These are phyloP conservation scores for Meta bourneti DNA, from an alignment of 2,888 invertebrate species.

Conservation along the genomic window DNA sequence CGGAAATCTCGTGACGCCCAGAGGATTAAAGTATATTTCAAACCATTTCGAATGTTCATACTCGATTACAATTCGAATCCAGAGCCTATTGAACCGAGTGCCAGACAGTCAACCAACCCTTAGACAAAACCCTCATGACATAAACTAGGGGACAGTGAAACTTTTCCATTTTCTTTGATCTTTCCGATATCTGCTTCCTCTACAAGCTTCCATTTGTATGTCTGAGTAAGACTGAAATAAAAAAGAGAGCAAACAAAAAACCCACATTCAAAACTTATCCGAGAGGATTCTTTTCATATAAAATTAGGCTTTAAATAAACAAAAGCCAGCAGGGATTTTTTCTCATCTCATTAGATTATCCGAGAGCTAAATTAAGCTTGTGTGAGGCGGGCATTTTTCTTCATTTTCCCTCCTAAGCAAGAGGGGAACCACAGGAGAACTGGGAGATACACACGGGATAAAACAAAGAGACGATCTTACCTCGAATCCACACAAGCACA, in stretches of 20 bases:
- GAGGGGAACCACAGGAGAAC: slow-evolving; percentile 31
- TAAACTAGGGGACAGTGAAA: slow-evolving; percentile 3
- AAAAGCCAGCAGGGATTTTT: slow-evolving; percentile 63
- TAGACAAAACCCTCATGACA: neutral
- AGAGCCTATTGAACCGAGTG: too few species aligned
- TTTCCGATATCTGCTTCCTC: slow-evolving; percentile 4
- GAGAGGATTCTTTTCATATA: slow-evolving; percentile 67
- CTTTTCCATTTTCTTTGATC: neutral
- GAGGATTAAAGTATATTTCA: too few species aligned
- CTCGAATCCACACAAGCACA: slow-evolving; percentile 57
- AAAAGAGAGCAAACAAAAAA: slow-evolving; percentile 44
- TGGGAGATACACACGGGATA: slow-evolving; percentile 45
- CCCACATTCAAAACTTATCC: slow-evolving; percentile 61
- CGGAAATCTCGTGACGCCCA: too few species aligned
- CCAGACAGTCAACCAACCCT: too few species aligned
- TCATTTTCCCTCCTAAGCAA: slow-evolving; percentile 55
- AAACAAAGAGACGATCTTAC: slow-evolving; percentile 61
- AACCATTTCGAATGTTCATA: too few species aligned
- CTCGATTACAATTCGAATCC: too few species aligned
- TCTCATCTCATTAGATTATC: slow-evolving; percentile 75
- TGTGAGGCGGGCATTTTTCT: slow-evolving; percentile 63
- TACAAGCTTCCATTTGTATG: slow-evolving; percentile 4
- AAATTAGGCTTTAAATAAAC: slow-evolving; percentile 75
- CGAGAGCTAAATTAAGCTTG: slow-evolving; percentile 65
- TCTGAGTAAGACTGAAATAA: neutral